Percentiles rank a stretch among this genome's conserved stretches.
Conservation (phyloP, 2,888 invertebrate species). For the Lutraria lutraria region DNA sequence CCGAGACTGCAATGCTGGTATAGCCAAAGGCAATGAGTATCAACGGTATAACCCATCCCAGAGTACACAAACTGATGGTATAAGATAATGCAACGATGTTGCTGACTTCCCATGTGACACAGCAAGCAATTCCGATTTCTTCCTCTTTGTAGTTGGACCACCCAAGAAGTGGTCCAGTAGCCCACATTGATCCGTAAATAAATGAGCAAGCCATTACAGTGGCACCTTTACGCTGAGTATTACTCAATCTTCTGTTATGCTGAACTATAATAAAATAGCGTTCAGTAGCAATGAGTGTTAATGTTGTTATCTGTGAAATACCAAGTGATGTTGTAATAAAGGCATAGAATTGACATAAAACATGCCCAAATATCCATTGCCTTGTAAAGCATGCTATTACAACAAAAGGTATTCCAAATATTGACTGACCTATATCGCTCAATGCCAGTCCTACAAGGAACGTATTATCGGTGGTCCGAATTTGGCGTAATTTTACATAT, state of each 20-base stretch:
- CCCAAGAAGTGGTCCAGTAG: conserved; percentile 48
- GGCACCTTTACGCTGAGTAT: neutral
- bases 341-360: conserved; percentile 44
- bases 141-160: conserved; percentile 53
- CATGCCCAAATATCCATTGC: conserved; percentile 54
- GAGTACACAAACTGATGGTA: conserved; percentile 40
- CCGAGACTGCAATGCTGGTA: conserved; percentile 46
- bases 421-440: conserved; percentile 44
- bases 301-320: conserved; percentile 52
- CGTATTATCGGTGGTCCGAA: conserved; percentile 40
- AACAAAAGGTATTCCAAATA: conserved; percentile 53
- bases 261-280: conserved; percentile 52
- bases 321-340: conserved; percentile 52
- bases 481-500: conserved; percentile 21
- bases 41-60: conserved; percentile 58
- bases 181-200: conserved; percentile 44
- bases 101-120: conserved; percentile 50
- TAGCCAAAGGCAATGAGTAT: conserved; percentile 49
- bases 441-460: conserved; percentile 49
- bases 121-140: conserved; percentile 46
- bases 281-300: conserved; percentile 52
- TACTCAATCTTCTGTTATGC: conserved; percentile 29
- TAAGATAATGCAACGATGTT: conserved; percentile 39
- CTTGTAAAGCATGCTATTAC: conserved; percentile 39
- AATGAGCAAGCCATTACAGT: conserved; percentile 33